Conservation (phyloP, 2,113 vertebrate genomes). For the Gadus chalcogrammus region DNA sequence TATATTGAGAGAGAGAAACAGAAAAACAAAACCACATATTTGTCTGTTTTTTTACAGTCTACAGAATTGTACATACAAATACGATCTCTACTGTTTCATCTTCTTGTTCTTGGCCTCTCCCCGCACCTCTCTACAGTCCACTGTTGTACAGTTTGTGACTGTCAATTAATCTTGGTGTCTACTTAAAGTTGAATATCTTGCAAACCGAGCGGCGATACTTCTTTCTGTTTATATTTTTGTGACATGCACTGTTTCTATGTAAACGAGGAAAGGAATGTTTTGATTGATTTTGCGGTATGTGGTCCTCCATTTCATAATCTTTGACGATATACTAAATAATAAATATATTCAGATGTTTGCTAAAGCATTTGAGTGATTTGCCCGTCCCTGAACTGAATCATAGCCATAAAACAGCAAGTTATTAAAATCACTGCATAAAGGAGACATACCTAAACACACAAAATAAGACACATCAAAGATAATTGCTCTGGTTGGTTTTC, state of each 20-base stretch:
- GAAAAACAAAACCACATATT: slow-evolving; percentile 15
- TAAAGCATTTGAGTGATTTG: slow-evolving; percentile 68
- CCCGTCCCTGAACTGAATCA: slow-evolving; percentile 11
- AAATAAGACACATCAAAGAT: too few relatives aligned
- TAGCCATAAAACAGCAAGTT: not conserved
- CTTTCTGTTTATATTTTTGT: slow-evolving; percentile 78
- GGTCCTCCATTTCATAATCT: slow-evolving; percentile 67
- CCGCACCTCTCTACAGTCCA: slow-evolving; percentile 61
- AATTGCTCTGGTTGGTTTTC: too few relatives aligned
- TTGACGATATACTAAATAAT: slow-evolving; percentile 60
- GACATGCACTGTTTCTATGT: slow-evolving; percentile 72
- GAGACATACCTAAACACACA: not conserved
- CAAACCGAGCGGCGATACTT: slow-evolving; percentile 73
- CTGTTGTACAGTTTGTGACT: slow-evolving; percentile 86
- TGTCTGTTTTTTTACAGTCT: slow-evolving; percentile 70
- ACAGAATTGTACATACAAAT: slow-evolving; percentile 65
- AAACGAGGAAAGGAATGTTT: slow-evolving; percentile 59
- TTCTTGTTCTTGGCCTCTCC: slow-evolving; percentile 60
- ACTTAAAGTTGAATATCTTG: slow-evolving; percentile 75
- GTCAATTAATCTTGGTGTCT: slow-evolving; percentile 79
- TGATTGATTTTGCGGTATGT: slow-evolving; percentile 68
- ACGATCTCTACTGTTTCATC: slow-evolving; percentile 52
- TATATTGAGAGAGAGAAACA: slow-evolving; percentile 49
- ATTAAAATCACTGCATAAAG: not conserved
- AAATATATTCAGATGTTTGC: slow-evolving; percentile 74